Evolutionary conservation across 1,140 invertebrate species (phyloP), one percentile per base, ranked within the genome.

Genomic region (Aphidius gifuensis): DNA sequence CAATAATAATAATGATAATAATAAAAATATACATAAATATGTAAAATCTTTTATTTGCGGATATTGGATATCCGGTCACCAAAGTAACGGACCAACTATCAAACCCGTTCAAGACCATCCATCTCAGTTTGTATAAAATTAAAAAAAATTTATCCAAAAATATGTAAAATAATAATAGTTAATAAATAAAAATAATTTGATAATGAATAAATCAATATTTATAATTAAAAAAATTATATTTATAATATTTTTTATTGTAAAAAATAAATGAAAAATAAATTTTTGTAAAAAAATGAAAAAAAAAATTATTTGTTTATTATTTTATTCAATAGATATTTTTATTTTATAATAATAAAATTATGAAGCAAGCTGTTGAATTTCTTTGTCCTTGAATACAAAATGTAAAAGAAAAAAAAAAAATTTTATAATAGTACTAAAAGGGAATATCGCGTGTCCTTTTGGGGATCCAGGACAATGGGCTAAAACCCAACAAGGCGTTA

Each of bases 21-120:
- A 53, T 38, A 44, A 57, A 44, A 62, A 49, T 47, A 55, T 56
- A 42, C 43, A 21, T 23, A 23, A 23, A 23, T 23, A 23, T 23
- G 23, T 23, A 23, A 23, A 23, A 23, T 23, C 23, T 23, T 23
- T 23, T 23, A 23, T 23, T 23, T 45, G 42, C 57, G 60, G 60
- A 65, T 65, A 65, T 65, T 65, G 44, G 57, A 65, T 61, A 62
- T 65, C 64, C 64, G 64, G 60, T 54, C 61, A 65, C 54, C 64
- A 58, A 65, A 58, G 64, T 65, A 65, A 65, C 64, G 64, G 64
- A 65, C 44, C 57, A 56, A 42, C 32, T 45, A 59, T 45, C 58
- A 59, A 65, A 65, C 60, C 60, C 64, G 64, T 65, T 65, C 49
- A 56, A 62, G 44, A 60, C 54, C 1, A 23, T 2, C 3, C 23